phyloP scores from a whole-genome alignment of 2,797 vertebrate species.

The Melanotaenia maccullochi region DNA sequence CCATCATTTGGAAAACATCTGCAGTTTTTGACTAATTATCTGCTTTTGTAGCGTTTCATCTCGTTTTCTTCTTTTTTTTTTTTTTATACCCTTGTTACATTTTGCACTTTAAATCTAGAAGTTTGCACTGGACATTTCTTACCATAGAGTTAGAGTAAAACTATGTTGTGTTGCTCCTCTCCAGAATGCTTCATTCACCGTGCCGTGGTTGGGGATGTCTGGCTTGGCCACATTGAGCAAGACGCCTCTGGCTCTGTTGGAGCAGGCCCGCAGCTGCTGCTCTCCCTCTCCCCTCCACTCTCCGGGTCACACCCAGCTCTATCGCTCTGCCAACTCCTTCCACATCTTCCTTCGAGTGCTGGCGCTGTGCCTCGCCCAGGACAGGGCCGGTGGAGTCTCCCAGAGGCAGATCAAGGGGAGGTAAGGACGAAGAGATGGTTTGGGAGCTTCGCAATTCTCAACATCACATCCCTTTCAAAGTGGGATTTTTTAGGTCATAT shows the following conservation, averaged over 20 bases:
- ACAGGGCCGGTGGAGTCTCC: constrained; percentile 83
- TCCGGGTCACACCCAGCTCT: constrained; percentile 82
- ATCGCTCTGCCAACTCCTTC: constrained; percentile 91
- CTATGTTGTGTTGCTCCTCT: constrained; percentile 25
- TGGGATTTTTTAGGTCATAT: constrained; percentile 8
- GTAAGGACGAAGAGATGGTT: constrained; percentile 71
- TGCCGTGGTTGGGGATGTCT: constrained; percentile 93
- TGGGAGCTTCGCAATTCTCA: constrained; percentile 34
- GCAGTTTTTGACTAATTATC: no score
- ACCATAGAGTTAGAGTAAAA: neutral
- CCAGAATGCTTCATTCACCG: constrained; percentile 89
- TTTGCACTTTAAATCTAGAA: neutral
- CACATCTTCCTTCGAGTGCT: constrained; percentile 94
- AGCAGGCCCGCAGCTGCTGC: constrained; percentile 89
- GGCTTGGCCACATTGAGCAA: constrained; percentile 85
- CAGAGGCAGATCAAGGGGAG: constrained; percentile 99
- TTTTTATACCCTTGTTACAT: no score
- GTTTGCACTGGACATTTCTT: neutral
- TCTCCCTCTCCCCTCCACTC: constrained; percentile 69
- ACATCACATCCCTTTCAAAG: constrained; percentile 6
- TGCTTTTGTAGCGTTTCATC: neutral
- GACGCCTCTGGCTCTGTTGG: constrained; percentile 88
- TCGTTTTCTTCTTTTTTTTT: neutral
- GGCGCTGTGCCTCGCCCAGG: constrained; percentile 88
- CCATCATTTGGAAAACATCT: no score